Percentiles rank a stretch among this genome's conserved stretches.
phyloP scores from a whole-genome alignment of 2,113 vertebrate genomes.

The Symphodus melops region DNA sequence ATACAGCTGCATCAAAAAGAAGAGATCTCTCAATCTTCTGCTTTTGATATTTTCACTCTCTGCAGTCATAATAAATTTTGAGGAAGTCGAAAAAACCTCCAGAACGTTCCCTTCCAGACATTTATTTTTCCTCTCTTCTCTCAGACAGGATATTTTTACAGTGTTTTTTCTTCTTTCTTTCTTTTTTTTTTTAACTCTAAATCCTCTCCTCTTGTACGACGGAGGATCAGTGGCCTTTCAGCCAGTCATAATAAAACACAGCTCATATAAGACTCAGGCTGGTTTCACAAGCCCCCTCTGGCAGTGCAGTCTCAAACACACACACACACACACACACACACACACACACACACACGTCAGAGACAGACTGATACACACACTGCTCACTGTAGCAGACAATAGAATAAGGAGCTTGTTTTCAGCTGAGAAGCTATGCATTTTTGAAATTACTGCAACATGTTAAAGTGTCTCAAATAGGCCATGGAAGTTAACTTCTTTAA shows the following conservation, averaged over 20 bases:
- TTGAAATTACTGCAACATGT: conserved; percentile 17
- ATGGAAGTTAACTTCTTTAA: conserved; percentile 16
- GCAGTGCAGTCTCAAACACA: conserved; percentile 35
- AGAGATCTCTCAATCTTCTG: conserved; percentile 35
- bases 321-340: conserved; percentile 24
- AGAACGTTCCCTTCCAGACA: conserved; percentile 45
- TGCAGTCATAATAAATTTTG: conserved; percentile 60
- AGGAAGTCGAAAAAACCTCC: conserved; percentile 32
- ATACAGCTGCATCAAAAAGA: conserved; percentile 60
- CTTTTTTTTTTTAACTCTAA: conserved; percentile 24
- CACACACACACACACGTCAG: conserved; percentile 28
- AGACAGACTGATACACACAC: conserved; percentile 30
- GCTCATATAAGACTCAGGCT: conserved; percentile 62
- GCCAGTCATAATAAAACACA: conserved; percentile 77
- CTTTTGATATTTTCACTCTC: conserved; percentile 54
- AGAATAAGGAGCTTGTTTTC: conserved; percentile 21
- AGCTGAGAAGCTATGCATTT: conserved; percentile 35
- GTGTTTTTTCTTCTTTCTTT: conserved; percentile 27
- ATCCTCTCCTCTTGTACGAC: conserved; percentile 55
- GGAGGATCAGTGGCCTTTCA: conserved; percentile 68
- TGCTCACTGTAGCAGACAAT: conserved; percentile 35
- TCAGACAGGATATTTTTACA: conserved; percentile 72
- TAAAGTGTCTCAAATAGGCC: not conserved
- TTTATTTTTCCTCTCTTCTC: conserved; percentile 55
- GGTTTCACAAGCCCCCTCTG: conserved; percentile 68